Conservation (phyloP, 2,797 vertebrate genomes). For the Phalanger gymnotis region DNA sequence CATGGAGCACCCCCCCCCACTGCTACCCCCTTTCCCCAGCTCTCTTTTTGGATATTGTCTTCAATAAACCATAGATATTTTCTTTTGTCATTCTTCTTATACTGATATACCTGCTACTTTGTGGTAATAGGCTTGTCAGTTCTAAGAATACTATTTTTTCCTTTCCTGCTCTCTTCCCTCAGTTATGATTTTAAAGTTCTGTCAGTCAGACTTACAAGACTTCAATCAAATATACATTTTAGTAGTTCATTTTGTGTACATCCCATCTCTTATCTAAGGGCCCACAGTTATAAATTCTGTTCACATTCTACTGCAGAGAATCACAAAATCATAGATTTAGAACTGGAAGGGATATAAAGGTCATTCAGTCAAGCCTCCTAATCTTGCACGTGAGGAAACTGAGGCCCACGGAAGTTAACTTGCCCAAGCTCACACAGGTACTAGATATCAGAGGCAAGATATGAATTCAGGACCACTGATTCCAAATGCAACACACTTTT, state of each 20-base stretch:
- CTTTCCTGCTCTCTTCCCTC: not conserved
- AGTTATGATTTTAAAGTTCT: not conserved
- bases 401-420: not conserved
- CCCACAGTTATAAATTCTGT: not conserved
- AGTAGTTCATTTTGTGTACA: not conserved
- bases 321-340: no score
- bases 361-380: not conserved
- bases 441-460: not conserved
- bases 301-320: not conserved
- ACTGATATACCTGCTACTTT: not conserved
- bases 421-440: not conserved
- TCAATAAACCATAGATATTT: not conserved
- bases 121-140: not conserved
- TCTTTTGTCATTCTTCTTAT: not conserved
- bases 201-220: not conserved
- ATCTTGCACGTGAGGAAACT: not conserved
- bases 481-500: not conserved
- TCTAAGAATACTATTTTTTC: not conserved
- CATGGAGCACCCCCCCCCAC: not conserved
- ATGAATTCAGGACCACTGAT: not conserved
- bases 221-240: not conserved
- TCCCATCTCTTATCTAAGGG: not conserved
- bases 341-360: not conserved
- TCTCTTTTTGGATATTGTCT: not conserved
- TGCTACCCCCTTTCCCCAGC: no score